Evolutionary conservation across 92 coral and sea anemone genomes (phyloP).

Genomic region (Desmophyllum pertusum): DNA sequence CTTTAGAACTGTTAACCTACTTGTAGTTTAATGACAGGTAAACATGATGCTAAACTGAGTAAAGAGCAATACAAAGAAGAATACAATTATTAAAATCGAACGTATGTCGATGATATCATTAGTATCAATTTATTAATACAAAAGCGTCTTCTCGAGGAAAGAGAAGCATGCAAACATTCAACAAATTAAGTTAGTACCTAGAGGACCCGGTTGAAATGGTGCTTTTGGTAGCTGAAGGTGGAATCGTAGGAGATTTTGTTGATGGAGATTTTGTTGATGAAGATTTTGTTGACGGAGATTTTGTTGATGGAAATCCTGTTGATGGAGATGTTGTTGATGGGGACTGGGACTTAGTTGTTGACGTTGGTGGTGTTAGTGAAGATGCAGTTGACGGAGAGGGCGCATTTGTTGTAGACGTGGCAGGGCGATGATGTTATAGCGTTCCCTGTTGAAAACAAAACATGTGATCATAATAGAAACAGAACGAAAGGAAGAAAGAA

Average conservation of each 20-base stretch:
- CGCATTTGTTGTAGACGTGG: not conserved
- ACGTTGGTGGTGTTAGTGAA: not conserved
- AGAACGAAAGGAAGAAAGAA: not conserved
- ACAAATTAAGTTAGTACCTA: not conserved
- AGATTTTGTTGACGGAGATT: not conserved
- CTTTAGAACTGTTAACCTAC: not conserved
- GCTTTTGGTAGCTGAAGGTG: not conserved
- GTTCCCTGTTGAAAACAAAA: constrained; percentile 8
- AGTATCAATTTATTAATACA: too few relatives aligned
- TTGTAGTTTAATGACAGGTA: too few relatives aligned
- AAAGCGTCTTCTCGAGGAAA: too few relatives aligned
- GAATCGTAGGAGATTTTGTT: not conserved
- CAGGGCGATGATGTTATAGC: not conserved
- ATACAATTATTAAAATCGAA: not conserved
- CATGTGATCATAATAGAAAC: too few relatives aligned
- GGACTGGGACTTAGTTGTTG: not conserved
- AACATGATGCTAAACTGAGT: too few relatives aligned
- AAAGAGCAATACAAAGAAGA: not conserved
- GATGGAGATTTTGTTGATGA: not conserved
- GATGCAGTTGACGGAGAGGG: not conserved
- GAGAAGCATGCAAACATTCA: too few relatives aligned
- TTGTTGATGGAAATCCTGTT: not conserved
- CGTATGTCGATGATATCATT: too few relatives aligned
- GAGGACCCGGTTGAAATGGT: constrained; percentile 7
- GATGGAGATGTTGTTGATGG: not conserved